Percentiles rank a stretch among this genome's conserved stretches.
Evolutionary conservation across 2,113 vertebrate species (phyloP).

Genomic region (Xenopus laevis): DNA sequence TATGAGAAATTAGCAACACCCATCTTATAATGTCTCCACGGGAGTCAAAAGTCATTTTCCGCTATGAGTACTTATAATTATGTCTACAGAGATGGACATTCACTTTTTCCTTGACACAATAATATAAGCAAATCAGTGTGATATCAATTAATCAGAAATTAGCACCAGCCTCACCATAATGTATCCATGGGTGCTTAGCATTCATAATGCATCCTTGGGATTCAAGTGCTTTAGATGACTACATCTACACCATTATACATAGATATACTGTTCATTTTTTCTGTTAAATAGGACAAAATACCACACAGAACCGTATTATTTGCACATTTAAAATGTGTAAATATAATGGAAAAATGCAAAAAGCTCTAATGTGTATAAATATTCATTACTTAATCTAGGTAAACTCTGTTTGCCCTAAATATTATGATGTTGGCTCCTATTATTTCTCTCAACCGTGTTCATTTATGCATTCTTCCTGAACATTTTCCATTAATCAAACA

Average conservation of each 20-base stretch:
- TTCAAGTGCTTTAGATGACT: constrained; percentile 19
- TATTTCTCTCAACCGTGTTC: background rate
- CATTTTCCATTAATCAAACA: constrained; percentile 29
- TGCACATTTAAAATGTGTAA: constrained; percentile 32
- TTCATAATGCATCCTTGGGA: constrained; percentile 38
- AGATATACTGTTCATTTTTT: constrained; percentile 26
- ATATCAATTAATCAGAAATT: constrained; percentile 46
- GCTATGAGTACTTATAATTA: constrained; percentile 41
- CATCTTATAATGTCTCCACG: constrained; percentile 35
- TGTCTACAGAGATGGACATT: constrained; percentile 42
- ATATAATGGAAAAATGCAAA: constrained; percentile 27
- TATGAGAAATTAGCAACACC: constrained; percentile 42
- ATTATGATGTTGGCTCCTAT: constrained; percentile 5
- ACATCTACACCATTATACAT: constrained; percentile 21
- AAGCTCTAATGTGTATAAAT: constrained; percentile 28
- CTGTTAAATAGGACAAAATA: constrained; percentile 28
- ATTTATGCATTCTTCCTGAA: constrained; percentile 7
- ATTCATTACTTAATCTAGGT: constrained; percentile 2
- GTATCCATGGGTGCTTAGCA: constrained; percentile 38
- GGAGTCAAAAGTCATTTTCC: constrained; percentile 42
- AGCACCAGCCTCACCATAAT: constrained; percentile 39
- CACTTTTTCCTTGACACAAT: constrained; percentile 44
- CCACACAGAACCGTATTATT: constrained; percentile 40
- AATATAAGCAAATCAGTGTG: constrained; percentile 46
- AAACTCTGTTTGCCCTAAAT: background rate